Evolutionary conservation across 2,888 invertebrate genomes (phyloP).

Genomic region (Amphimallon solstitiale): DNA sequence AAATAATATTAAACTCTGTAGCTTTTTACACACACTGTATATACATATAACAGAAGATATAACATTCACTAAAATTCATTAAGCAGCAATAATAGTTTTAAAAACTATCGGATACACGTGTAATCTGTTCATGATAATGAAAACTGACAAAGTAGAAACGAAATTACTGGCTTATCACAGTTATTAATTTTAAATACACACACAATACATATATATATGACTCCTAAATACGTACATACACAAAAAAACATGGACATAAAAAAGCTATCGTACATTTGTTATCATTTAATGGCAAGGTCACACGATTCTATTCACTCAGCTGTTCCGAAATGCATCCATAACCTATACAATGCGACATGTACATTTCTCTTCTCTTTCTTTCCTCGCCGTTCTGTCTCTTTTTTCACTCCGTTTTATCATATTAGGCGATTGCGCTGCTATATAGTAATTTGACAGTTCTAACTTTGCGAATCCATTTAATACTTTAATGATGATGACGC

Average conservation of each 20-base stretch:
- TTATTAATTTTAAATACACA: constrained; percentile 9
- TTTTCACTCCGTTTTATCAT: too few relatives aligned
- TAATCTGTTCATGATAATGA: background rate
- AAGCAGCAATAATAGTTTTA: background rate
- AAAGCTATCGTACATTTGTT: constrained; percentile 8
- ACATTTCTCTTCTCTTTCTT: background rate
- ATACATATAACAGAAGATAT: too few relatives aligned
- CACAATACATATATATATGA: too few relatives aligned
- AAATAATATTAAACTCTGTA: too few relatives aligned
- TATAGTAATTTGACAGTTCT: constrained; percentile 1
- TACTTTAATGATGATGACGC: too few relatives aligned
- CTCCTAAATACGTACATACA: background rate
- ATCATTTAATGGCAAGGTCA: constrained; percentile 45
- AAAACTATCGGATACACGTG: background rate
- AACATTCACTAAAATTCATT: background rate
- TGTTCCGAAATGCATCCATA: constrained; percentile 41
- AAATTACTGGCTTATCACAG: constrained; percentile 10
- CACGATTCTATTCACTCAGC: constrained; percentile 45
- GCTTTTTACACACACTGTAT: too few relatives aligned
- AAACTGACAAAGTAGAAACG: constrained; percentile 1
- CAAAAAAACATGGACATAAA: background rate
- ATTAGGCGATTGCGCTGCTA: background rate
- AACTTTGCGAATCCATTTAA: constrained; percentile 17
- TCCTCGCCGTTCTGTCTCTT: too few relatives aligned
- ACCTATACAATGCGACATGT: constrained; percentile 41